A percentile compares a stretch with the other conserved stretches of the same genome.
Conservation (phyloP, 2,797 vertebrate species). For the Lagodon rhomboides region DNA sequence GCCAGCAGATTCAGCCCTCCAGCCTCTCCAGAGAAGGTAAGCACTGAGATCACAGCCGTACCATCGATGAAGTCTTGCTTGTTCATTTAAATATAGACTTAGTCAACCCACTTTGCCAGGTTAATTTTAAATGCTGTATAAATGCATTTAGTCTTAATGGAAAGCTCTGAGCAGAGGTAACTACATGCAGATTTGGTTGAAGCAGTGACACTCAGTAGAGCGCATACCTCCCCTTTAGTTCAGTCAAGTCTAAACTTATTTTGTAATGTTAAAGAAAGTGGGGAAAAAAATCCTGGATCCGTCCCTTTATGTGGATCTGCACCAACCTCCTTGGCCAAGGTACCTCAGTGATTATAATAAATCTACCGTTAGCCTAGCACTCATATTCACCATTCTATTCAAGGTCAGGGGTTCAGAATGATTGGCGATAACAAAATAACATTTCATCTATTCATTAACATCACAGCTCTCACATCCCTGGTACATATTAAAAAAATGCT, state of each 20-base stretch:
- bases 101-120: neutral
- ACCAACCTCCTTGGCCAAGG: too few relatives aligned
- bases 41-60: neutral
- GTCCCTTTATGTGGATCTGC: too few relatives aligned
- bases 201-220: neutral
- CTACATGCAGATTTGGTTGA: neutral
- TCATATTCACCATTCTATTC: too few relatives aligned
- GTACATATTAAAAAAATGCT: too few relatives aligned
- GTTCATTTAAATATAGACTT: neutral
- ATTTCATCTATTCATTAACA: too few relatives aligned
- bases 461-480: too few relatives aligned
- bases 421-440: too few relatives aligned
- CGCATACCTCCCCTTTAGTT: neutral
- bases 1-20: conserved; percentile 88
- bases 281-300: too few relatives aligned
- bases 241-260: neutral
- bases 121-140: too few relatives aligned
- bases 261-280: too few relatives aligned
- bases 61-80: neutral
- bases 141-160: too few relatives aligned
- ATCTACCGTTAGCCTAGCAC: neutral
- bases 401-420: neutral
- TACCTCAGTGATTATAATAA: neutral
- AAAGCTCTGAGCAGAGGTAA: neutral
- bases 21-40: conserved; percentile 84